Evolutionary conservation across 2,888 invertebrate genomes (phyloP), one percentile per base, ranked within the genome.

Genomic region (Drosophila melanosoma): DNA sequence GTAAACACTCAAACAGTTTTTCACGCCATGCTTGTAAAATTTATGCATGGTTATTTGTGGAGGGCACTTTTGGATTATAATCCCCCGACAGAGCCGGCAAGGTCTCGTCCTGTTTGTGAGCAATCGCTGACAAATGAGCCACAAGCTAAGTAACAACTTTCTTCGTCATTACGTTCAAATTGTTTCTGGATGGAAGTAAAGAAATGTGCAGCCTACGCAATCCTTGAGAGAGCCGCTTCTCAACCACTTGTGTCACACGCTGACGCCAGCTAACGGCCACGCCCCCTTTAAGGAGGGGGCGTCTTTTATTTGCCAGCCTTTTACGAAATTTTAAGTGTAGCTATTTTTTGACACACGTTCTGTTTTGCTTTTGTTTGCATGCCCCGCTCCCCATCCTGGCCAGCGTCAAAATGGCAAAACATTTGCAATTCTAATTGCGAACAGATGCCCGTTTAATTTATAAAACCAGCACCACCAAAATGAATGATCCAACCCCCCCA

Each of bases 101-200:
- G 57, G 57, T 57, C 32, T 15, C n/a, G 7, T 36, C 35, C 26
- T 40, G 26, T 33, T 42, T 64, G 56, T 62, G 72, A 81, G 72
- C 90, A 87, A 89, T 87, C 76, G 79, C 77, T 89, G 90, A 90
- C 90, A 87, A 87, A 87, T 87, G 86, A 89, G 90, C 82, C 86
- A 84, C 86, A 89, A 79, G 89, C 90, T 79, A 82, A 79, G 90
- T 89, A 89, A 89, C 87, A 89, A 84, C 90, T 87, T 87, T 87
- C 87, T 87, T 87, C 89, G 71, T 90, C 87, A 87, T 87, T 90
- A 89, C 87, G 73, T 75, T 78, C 85, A 89, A 90, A 87, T 87
- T 90, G 87, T 86, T 89, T 89, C 76, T 69, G 66, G 67, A 54
- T 17, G 17, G 17, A 48, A 29, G 10, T 11, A 4, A 59, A 61